Base-by-base conservation (phyloP, 37 sponge, comb jelly and placozoan genomes). In the Spongilla lacustris region DNA sequence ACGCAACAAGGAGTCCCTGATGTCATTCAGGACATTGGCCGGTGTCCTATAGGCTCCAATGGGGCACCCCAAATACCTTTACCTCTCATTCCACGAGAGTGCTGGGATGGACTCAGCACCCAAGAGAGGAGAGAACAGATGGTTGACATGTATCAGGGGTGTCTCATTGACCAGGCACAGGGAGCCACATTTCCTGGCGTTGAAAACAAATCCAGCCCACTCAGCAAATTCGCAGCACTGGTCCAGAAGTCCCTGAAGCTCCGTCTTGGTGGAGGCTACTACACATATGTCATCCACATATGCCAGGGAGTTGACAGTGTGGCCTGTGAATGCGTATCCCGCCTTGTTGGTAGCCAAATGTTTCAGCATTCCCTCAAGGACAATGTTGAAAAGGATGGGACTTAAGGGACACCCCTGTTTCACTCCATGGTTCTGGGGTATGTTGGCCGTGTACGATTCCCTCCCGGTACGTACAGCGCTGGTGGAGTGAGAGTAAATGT, bases 391-490 rank as follows among this genome's bases (percentile, higher is more conserved):
- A 5, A 86, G 80, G 71, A 86, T 31, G 2, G 80, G 87, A 33
- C 87, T 71, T 8, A 87, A 24, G 25, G 88, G 86, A 50, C 86
- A 85, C 28, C 86, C 86, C 71, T 85, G 86, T 32, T 87, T 80
- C 28, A 87, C 74, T n/a, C 87, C 87, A 24, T 70, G n/a, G 32
- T 17, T 26, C 13, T 24, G 48, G 21, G 74, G 29, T 4, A 76
- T 76, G 41, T 41, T 41, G 41, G 41, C 41, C 6, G 41, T 41
- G 41, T 41, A 41, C 41, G 41, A 41, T 41, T 41, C 41, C 41
- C 41, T 58, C 11, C 58, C 71, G 14, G 32, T 32, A 5, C 34
- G 32, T 13, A 82, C 66, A n/a, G 25, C 36, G 11, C 10, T 17
- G 1, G 69, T 41, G 38, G 83, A 82, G 49, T 83, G 33, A 12